Base-by-base conservation (phyloP, 2,113 vertebrate species). In the Pangasianodon hypophthalmus region DNA sequence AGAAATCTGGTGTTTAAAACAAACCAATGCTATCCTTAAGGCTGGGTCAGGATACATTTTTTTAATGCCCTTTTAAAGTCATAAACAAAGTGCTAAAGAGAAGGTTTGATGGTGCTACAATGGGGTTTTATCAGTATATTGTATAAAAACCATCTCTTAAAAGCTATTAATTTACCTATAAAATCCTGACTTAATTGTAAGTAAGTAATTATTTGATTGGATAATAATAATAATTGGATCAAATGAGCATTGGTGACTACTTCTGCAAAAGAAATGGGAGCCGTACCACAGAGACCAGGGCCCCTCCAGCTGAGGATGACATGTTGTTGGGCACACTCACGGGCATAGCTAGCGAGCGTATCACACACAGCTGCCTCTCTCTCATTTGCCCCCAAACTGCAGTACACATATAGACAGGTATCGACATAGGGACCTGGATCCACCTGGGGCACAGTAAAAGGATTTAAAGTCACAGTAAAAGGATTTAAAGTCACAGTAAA, bases 381-480 rank as follows among this genome's bases (percentile, higher is more conserved):
- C 1, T 91, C 90, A 0, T 52, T 32, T 0, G 88, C 87, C 0
- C 90, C 84, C 0, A 91, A 90, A 88, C 83, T 93, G 58, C 97
- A 98, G 93, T 95, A 95, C 89, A 96, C 80, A 26, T 96, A 97
- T 86, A 97, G 88, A 88, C 98, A 99, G 4, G 97, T 93, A 46
- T 96, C 95, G 0, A 96, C 87, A 90, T 98, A 98, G 0, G 95
- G 95, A 0, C 88, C 88, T 0, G 97, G 97, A 54, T 96, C 94
- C 11, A 98, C 93, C 98, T 99, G 94, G 58, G 71, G 84, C 46
- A 91, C 37, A 89, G 5, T 26, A 21, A 88, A 21, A 88, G 4
- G 44, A 41, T 32, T 32, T 44, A 21, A 41, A 77, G 56, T 56
- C 6, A 84, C 32, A 89, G 5, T 26, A 21, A 88, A 21, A 88